Evolutionary conservation across 2,113 vertebrate genomes (phyloP), one percentile per base, ranked within the genome.

Genomic region (Menidia beryllina): DNA sequence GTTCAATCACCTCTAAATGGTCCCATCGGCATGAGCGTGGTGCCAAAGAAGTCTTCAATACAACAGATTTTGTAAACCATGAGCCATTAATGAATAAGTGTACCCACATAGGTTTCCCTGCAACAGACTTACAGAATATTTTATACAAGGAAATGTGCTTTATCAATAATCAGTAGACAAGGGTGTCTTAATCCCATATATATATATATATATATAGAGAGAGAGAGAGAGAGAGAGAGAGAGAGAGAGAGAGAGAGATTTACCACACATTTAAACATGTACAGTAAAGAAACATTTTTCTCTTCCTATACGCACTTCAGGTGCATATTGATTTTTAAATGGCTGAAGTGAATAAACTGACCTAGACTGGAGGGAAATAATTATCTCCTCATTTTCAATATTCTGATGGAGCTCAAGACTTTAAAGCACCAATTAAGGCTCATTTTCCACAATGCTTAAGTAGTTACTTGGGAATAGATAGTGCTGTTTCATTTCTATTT

Each of bases 301-400:
- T 45, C 63, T 59, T 30, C 45, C 25, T 25, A 56, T 58, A 62
- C 68, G 67, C 24, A 74, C 52, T 17, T 51, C 30, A 26, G 59
- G 26, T 26, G 17, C 62, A 49, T 84, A 79, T 85, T 77, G 77
- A 65, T 21, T 65, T 77, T 81, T 72, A 79, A 83, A 83, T 72
- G 61, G 84, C 75, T 72, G 38, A 50, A 62, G 60, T 75, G 71
- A 69, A 65, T 54, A 77, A 75, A 56, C 63, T 23, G 77, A 66
- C 15, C 50, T 71, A 52, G 55, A 48, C 47, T 66, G 21, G 8
- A 73, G 65, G 67, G 82, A 75, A 71, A 78, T 63, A 86, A 86
- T 87, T 77, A 86, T 55, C 73, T 54, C 67, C 34, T 7, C 15
- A 48, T 34, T 51, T 52, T 67, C 49, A 41, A 49, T 27, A 39